phyloP scores from a whole-genome alignment of 2,888 invertebrate genomes.

The Erannis defoliaria region DNA sequence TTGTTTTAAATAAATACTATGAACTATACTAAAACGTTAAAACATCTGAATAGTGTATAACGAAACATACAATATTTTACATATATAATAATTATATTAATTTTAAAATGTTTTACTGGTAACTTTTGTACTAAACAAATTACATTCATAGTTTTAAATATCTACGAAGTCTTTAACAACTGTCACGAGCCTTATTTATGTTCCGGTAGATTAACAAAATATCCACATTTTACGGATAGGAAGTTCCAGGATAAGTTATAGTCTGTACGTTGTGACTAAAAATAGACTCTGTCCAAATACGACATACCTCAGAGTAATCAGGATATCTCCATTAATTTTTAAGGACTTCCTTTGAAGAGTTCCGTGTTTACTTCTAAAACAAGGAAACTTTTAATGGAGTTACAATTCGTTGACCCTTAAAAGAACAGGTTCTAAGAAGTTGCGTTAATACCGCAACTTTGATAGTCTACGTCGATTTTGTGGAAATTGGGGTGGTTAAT shows the following conservation, averaged over 20 bases:
- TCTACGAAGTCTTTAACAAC: no score
- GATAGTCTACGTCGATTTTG: conserved; percentile 32
- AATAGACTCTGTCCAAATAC: conserved; percentile 71
- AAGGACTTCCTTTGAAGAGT: conserved; percentile 81
- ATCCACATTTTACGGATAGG: conserved; percentile 3
- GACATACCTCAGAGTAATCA: conserved; percentile 73
- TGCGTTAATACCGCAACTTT: conserved; percentile 40
- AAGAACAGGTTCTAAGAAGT: conserved; percentile 55
- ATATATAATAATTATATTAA: no score
- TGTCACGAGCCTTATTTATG: neutral
- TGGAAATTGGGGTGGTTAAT: conserved; percentile 29
- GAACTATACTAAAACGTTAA: no score
- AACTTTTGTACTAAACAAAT: no score
- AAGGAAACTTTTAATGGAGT: conserved; percentile 84
- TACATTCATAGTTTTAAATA: no score
- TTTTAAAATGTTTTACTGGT: no score
- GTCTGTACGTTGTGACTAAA: conserved; percentile 46
- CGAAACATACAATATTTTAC: no score
- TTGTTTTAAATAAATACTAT: no score
- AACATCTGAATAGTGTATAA: no score
- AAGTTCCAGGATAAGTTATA: conserved; percentile 6
- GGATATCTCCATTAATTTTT: conserved; percentile 84
- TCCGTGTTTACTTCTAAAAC: conserved; percentile 78
- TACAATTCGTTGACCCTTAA: conserved; percentile 78
- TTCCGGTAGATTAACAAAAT: neutral